Base-by-base conservation (phyloP, 2,888 invertebrate genomes). In the Aphidoletes aphidimyza region DNA sequence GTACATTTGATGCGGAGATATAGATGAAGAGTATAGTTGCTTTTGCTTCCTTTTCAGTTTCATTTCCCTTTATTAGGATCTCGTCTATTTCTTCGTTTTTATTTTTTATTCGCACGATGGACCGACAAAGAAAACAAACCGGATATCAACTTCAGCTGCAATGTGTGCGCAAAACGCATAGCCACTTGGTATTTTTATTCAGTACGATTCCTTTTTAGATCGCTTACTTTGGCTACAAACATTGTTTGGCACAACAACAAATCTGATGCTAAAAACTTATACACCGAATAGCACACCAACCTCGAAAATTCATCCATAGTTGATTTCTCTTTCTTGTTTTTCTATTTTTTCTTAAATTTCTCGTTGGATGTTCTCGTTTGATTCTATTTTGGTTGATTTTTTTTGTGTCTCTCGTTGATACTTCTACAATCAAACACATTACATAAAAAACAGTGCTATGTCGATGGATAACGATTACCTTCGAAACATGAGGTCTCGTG, bases 101-200 rank as follows among this genome's bases (percentile, higher is more conserved):
- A 11, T 14, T 47, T 47, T 47, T 54, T 54, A n/a, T n/a, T 54
- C 22, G 14, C 26, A 26, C 34, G n/a, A 69, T 69, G 69, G 69
- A 26, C n/a, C 34, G 69, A 69, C 69, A 69, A 34, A 26, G 34
- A 69, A 69, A 69, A 69, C 69, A 69, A 69, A 69, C 69, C 69
- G 69, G 69, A 69, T 69, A 69, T 69, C 69, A 69, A 69, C 30
- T 69, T 69, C 69, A 69, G 69, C 11, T 30, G 69, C 69, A 54
- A 54, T 54, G 54, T 54, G 54, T 54, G 47, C 19, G 47, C 47
- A 47, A 47, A 47, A 14, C 47, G 47, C 47, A 19, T 19, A 47
- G 19, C 47, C 47, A 54, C 54, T 54, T 54, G 69, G 69, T 30
- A 30, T 30, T 69, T 69, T 69, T 69, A 69, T 69, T 69, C 69